A percentile compares a stretch with the other conserved stretches of the same genome.
Evolutionary conservation across 2,888 invertebrate genomes (phyloP).

Genomic region (Polylopha cassiicola): DNA sequence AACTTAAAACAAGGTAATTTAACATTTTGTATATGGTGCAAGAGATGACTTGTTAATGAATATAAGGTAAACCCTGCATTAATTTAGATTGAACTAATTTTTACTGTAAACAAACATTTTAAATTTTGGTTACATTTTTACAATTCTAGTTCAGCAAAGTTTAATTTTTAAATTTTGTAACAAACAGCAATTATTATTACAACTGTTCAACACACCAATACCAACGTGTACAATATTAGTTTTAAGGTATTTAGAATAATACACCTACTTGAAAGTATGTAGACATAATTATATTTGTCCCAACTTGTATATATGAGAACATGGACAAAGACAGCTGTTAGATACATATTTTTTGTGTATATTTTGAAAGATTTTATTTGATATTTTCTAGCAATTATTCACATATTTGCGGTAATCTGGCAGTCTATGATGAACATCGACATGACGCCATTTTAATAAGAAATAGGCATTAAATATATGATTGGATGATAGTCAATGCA

Average conservation of each 20-base stretch:
- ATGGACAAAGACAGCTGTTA: conserved; percentile 22
- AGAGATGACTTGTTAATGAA: conserved; percentile 38
- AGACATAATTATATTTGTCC: conserved; percentile 21
- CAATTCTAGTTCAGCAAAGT: conserved; percentile 41
- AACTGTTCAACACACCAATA: conserved; percentile 50
- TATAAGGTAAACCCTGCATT: conserved; percentile 51
- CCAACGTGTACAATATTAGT: conserved; percentile 35
- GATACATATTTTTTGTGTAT: conserved; percentile 16
- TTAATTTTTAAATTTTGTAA: conserved; percentile 35
- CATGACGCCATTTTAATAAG: no score
- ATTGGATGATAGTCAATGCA: no score
- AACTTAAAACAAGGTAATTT: conserved; percentile 21
- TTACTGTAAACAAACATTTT: conserved; percentile 30
- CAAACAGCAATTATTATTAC: conserved; percentile 49
- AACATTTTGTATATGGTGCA: conserved; percentile 39
- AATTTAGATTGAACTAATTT: conserved; percentile 37
- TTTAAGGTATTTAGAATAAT: conserved; percentile 21
- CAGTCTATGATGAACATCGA: no score
- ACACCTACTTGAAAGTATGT: conserved; percentile 21
- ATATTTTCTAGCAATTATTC: conserved; percentile 52
- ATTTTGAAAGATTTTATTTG: conserved; percentile 26
- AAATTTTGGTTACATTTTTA: conserved; percentile 38
- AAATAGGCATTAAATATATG: no score
- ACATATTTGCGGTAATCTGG: conserved; percentile 45
- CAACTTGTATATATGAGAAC: conserved; percentile 21